phyloP scores from a whole-genome alignment of 2,113 vertebrate species.

The Beaufortia kweichowensis region DNA sequence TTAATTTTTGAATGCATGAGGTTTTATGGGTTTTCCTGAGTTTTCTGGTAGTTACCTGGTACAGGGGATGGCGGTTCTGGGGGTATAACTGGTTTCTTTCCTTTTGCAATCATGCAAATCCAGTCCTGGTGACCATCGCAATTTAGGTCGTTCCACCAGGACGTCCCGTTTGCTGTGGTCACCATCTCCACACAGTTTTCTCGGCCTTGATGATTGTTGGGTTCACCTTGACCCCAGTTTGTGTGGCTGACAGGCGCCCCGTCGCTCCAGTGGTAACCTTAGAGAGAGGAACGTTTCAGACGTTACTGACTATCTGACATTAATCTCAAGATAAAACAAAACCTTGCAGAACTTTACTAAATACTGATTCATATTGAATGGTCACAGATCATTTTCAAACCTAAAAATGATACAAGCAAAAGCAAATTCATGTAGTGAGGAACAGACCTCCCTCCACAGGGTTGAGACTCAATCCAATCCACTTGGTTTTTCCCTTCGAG shows the following conservation, averaged over 20 bases:
- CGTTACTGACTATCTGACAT: background rate
- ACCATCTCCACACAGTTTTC: slow-evolving; percentile 79
- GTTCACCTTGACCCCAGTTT: slow-evolving; percentile 75
- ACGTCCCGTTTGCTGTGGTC: slow-evolving; percentile 66
- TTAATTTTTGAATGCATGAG: background rate
- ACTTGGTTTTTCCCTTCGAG: slow-evolving; percentile 70
- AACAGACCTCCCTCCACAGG: slow-evolving; percentile 69
- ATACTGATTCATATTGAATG: too few species aligned
- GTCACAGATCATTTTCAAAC: background rate
- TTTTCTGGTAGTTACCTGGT: slow-evolving; percentile 62
- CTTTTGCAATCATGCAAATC: slow-evolving; percentile 76
- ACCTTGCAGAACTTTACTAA: too few species aligned
- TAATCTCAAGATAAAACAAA: too few species aligned
- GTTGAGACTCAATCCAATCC: slow-evolving; percentile 75
- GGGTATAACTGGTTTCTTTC: slow-evolving; percentile 65
- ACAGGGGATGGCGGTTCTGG: slow-evolving; percentile 64
- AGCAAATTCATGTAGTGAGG: background rate
- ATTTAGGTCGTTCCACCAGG: slow-evolving; percentile 78
- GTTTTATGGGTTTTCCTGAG: background rate
- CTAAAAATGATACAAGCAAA: background rate
- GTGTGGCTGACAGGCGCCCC: slow-evolving; percentile 70
- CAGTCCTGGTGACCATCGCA: slow-evolving; percentile 78
- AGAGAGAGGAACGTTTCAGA: background rate
- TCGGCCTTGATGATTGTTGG: slow-evolving; percentile 71
- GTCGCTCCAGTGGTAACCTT: slow-evolving; percentile 77